Base-by-base conservation (phyloP, 2,797 vertebrate species). In the Pterois miles region DNA sequence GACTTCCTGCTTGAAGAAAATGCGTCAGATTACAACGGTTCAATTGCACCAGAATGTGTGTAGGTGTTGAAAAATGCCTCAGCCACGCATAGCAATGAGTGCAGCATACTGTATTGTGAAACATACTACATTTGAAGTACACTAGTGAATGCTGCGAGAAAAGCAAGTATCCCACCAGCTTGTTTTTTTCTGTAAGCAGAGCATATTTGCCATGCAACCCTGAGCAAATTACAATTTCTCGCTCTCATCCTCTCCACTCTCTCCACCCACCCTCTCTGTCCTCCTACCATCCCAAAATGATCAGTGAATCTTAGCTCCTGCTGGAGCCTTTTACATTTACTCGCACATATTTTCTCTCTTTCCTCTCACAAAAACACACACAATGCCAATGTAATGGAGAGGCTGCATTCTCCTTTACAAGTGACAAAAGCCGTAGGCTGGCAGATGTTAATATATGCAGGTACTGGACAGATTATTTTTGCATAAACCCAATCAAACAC, bases 221-320 rank as follows among this genome's bases (percentile, higher is more conserved):
- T 73, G 76, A 89, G 84, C 84, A 89, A 87, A 92, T 90, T 71
- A 72, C 25, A 84, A 88, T 89, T 83, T 85, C 71, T 87, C 68
- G 10, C 81, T 85, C 68, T 65, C 63, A 62, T 74, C 74, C 79
- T 77, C 70, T 79, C 38, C 56, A 5, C 78, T 68, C 60, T 70
- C 76, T 83, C 82, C 83, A 66, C 84, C 91, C 89, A 82, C 89
- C 46, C 60, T 50, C 74, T 68, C 86, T 79, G 79, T 84, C 84
- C 80, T 88, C 83, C 82, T 74, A 80, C 81, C 76, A 73, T 67
- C 62, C 83, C 72, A 65, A 86, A 86, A 88, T 74, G 71, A 88
- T 88, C 74, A 58, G 72, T 64, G 80, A 66, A 71, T 81, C 80
- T 83, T 46, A 66, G 82, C 69, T 76, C 29, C 71, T 78, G 77